Percentiles rank a stretch among this genome's conserved stretches.
phyloP scores from a whole-genome alignment of 2,888 invertebrate genomes.

The Campoplex nolae region DNA sequence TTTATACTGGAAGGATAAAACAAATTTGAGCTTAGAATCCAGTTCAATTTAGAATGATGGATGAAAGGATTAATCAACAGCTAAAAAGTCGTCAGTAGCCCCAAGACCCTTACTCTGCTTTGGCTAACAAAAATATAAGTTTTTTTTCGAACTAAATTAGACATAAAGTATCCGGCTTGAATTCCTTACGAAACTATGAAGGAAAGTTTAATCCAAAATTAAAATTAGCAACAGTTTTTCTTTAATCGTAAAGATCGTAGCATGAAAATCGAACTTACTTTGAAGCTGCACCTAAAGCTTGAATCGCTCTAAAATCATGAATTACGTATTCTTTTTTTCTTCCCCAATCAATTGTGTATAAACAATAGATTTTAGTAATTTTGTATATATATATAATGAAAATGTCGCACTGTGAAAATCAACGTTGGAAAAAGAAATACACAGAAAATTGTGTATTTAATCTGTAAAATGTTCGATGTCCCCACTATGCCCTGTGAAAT shows the following conservation, averaged over 20 bases:
- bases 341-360: slow-evolving; percentile 57
- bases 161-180: not conserved
- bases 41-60: not conserved
- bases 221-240: slow-evolving; percentile 28
- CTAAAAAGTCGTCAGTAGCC: not conserved
- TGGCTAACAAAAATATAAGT: not conserved
- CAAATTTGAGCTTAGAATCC: slow-evolving; percentile 9
- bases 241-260: slow-evolving; percentile 4
- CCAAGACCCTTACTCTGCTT: not conserved
- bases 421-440: not conserved
- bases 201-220: slow-evolving; percentile 6
- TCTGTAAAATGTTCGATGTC: slow-evolving; percentile 41
- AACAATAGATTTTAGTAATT: slow-evolving; percentile 61
- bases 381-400: slow-evolving; percentile 62
- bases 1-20: not conserved
- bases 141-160: not conserved
- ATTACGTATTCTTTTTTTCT: slow-evolving; percentile 32
- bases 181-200: not conserved
- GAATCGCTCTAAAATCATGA: slow-evolving; percentile 46
- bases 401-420: slow-evolving; percentile 24
- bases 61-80: not conserved
- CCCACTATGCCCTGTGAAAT: slow-evolving; percentile 4
- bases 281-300: slow-evolving; percentile 63
- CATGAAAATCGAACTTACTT: slow-evolving; percentile 34
- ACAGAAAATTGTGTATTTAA: not conserved